These are phyloP conservation scores for Tineola bisselliella DNA, from an alignment of 2,888 invertebrate genomes.

Conservation along the genomic window DNA sequence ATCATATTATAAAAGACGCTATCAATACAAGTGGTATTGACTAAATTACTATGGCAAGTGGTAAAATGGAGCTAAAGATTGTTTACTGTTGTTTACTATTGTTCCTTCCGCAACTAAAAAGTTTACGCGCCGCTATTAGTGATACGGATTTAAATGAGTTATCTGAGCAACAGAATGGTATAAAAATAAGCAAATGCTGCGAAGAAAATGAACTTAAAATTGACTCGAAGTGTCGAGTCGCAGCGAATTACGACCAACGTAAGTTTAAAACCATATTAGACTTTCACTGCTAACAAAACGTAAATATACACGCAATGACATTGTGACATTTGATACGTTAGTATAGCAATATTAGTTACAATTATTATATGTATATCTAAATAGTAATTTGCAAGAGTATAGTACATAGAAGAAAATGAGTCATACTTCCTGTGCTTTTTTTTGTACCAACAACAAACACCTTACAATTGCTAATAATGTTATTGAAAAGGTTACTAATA, in stretches of 20 bases:
- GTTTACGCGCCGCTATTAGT: slow-evolving; percentile 18
- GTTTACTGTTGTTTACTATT: not conserved
- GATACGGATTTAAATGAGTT: slow-evolving; percentile 58
- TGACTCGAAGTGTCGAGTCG: slow-evolving; percentile 72
- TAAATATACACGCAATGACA: not conserved
- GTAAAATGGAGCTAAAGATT: not conserved
- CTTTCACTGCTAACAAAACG: not conserved
- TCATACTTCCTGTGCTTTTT: not conserved
- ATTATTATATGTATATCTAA: too few relatives aligned
- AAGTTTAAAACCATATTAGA: slow-evolving; percentile 25
- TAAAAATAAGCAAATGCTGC: slow-evolving; percentile 83
- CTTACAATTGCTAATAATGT: too few relatives aligned
- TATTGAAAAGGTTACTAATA: too few relatives aligned
- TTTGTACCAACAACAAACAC: not conserved
- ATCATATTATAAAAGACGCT: not conserved
- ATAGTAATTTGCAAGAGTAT: too few relatives aligned
- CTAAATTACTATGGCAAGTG: not conserved
- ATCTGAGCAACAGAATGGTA: slow-evolving; percentile 49
- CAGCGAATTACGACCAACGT: slow-evolving; percentile 70
- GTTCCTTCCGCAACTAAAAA: not conserved
- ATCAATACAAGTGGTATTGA: not conserved
- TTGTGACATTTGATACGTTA: not conserved
- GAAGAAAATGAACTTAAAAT: slow-evolving; percentile 75
- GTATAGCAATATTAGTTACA: too few relatives aligned
- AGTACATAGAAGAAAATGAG: not conserved